Evolutionary conservation across 2,888 invertebrate species (phyloP), one percentile per base, ranked within the genome.

Genomic region (Calameuta idolon): DNA sequence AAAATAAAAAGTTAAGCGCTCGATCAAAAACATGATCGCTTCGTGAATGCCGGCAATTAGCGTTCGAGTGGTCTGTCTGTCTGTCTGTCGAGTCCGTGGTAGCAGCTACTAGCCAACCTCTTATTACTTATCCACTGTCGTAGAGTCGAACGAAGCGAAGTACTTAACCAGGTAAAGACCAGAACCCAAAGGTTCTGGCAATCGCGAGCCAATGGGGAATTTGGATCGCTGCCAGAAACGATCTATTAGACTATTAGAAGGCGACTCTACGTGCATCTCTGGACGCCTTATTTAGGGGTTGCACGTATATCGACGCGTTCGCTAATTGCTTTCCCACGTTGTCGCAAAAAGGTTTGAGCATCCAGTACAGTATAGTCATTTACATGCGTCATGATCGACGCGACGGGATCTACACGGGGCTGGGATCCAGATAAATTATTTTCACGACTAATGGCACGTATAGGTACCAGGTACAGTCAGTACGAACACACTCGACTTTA

Each of bases 291-390:
- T 81, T 85, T 82, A 85, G 83, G 83, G 78, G 76, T 75, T 79
- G 80, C 23, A 55, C 9, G 55, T 55, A 55, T 55, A 55, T 73
- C 79, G 78, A 79, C 78, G 80, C 84, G 80, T 83, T 83, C 79
- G 79, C 84, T 85, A 88, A 88, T 87, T 87, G 86, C 81, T 85
- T 83, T 81, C 34, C 76, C 81, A 80, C 81, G 81, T 81, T 79
- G 81, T 81, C 84, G 71, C 71, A 31, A 35, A 34, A 74, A 74
- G 11, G n/a, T 15, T 12, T 33, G 31, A 31, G 55, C 55, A 55
- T 55, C 23, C 23, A 55, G 23, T 1, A 23, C 15, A 40, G 40
- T 23, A 23, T 2, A 55, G 40, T 40, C 40, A 5, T 15, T 40
- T 12, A 12, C 40, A 23, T 40, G 23, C 15, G 23, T 40, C 40